Evolutionary conservation across 2,888 invertebrate species (phyloP).

Genomic region (Amblyjoppa fuscipennis): DNA sequence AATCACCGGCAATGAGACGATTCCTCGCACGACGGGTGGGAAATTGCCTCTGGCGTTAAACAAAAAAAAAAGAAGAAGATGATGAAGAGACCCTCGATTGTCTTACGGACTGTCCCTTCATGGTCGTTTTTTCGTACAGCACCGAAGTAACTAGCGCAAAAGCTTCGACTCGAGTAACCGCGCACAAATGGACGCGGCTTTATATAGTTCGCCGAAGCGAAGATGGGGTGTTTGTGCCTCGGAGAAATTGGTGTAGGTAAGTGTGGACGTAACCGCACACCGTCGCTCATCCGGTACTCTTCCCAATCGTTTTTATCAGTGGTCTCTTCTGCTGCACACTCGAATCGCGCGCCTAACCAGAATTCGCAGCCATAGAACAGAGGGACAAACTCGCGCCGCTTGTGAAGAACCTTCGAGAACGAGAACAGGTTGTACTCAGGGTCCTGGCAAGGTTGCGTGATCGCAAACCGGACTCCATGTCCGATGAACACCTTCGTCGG

Average conservation of each 20-base stretch:
- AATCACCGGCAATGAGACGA: not conserved
- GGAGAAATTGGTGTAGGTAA: constrained; percentile 22
- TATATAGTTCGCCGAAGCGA: constrained; percentile 54
- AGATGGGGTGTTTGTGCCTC: constrained; percentile 1
- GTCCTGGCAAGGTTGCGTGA: constrained; percentile 50
- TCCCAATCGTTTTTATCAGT: constrained; percentile 15
- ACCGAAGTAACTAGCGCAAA: constrained; percentile 52
- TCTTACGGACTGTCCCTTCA: constrained; percentile 76
- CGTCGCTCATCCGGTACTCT: constrained; percentile 23
- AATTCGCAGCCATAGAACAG: constrained; percentile 36
- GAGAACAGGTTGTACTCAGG: constrained; percentile 67
- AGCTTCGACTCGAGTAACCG: constrained; percentile 54
- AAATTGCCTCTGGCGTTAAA: not conserved
- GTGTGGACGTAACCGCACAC: constrained; percentile 10
- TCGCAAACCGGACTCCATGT: constrained; percentile 62
- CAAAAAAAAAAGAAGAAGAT: not conserved
- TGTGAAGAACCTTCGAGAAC: constrained; percentile 38
- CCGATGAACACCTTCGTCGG: constrained; percentile 56
- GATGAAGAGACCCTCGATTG: not conserved
- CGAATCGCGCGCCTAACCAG: constrained; percentile 32
- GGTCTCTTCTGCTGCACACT: constrained; percentile 8
- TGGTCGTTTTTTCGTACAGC: constrained; percentile 61
- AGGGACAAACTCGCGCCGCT: constrained; percentile 1
- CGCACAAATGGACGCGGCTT: constrained; percentile 49
- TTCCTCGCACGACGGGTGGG: not conserved